These are phyloP conservation scores for Phymastichus coffea DNA, from an alignment of 1,140 invertebrate genomes.

Conservation along the genomic window DNA sequence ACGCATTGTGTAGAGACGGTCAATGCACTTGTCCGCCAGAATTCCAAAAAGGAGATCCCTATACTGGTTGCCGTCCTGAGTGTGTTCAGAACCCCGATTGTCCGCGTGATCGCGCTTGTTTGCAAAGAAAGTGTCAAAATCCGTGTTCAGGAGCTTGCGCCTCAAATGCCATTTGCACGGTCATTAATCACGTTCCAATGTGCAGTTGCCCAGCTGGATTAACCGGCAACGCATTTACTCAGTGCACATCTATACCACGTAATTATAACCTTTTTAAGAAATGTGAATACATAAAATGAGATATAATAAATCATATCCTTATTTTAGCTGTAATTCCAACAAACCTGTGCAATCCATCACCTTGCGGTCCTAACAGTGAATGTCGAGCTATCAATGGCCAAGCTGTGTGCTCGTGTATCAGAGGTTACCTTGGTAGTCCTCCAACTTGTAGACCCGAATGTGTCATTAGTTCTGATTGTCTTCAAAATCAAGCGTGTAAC, in stretches of 20 bases:
- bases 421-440: slow-evolving; percentile 66
- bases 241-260: slow-evolving; percentile 44
- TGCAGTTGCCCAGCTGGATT: slow-evolving; percentile 66
- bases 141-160: slow-evolving; percentile 71
- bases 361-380: slow-evolving; percentile 67
- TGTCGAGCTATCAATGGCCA: slow-evolving; percentile 64
- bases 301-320: slow-evolving; percentile 30
- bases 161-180: slow-evolving; percentile 66
- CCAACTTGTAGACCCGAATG: slow-evolving; percentile 70
- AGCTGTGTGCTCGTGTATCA: slow-evolving; percentile 69
- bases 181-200: slow-evolving; percentile 69
- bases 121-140: slow-evolving; percentile 67
- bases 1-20: slow-evolving; percentile 57
- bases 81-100: slow-evolving; percentile 71
- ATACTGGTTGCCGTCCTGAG: slow-evolving; percentile 65
- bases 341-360: slow-evolving; percentile 65
- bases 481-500: slow-evolving; percentile 63
- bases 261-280: slow-evolving; percentile 13
- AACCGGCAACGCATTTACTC: slow-evolving; percentile 68
- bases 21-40: slow-evolving; percentile 54
- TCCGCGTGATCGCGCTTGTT: slow-evolving; percentile 62
- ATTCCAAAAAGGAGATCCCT: slow-evolving; percentile 54
- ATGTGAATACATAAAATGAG: slow-evolving; percentile 17
- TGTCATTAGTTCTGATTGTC: slow-evolving; percentile 65
- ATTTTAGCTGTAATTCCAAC: slow-evolving; percentile 35